phyloP scores from a whole-genome alignment of 2,888 invertebrate species.

The Sphaerophoria rueppellii region DNA sequence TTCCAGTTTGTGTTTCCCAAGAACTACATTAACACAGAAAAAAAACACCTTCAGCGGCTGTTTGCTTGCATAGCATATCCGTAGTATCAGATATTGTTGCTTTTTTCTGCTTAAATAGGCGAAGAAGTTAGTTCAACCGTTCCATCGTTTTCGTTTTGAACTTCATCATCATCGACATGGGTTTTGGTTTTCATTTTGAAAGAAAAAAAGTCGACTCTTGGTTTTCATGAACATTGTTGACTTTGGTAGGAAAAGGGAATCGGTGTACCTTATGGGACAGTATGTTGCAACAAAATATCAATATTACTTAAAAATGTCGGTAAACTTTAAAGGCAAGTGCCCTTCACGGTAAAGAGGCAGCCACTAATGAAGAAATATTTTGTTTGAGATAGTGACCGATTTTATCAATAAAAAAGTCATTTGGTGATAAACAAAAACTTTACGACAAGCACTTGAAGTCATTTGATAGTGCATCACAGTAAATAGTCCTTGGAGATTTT shows the following conservation, averaged over 20 bases:
- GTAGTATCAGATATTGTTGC: neutral
- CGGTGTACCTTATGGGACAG: neutral
- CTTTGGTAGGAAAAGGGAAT: neutral
- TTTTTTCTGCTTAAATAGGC: constrained; percentile 1
- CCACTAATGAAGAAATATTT: no score
- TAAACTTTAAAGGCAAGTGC: constrained; percentile 2
- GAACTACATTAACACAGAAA: constrained; percentile 25
- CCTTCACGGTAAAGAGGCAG: no score
- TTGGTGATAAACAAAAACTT: no score
- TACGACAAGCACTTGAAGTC: no score
- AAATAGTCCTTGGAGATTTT: no score
- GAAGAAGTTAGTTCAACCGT: constrained; percentile 20
- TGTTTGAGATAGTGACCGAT: no score
- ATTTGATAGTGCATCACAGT: no score
- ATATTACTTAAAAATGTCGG: neutral
- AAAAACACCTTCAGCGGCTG: constrained; percentile 18
- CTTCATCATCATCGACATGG: neutral
- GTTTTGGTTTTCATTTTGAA: neutral
- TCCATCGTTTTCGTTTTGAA: no score
- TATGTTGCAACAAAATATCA: constrained; percentile 7
- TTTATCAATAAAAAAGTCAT: no score
- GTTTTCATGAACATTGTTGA: constrained; percentile 11
- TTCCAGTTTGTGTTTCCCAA: constrained; percentile 23
- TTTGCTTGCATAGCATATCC: constrained; percentile 20
- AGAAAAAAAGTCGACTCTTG: neutral